Evolutionary conservation across 2,113 vertebrate genomes (phyloP).

Genomic region (Mormyrus lacerda): DNA sequence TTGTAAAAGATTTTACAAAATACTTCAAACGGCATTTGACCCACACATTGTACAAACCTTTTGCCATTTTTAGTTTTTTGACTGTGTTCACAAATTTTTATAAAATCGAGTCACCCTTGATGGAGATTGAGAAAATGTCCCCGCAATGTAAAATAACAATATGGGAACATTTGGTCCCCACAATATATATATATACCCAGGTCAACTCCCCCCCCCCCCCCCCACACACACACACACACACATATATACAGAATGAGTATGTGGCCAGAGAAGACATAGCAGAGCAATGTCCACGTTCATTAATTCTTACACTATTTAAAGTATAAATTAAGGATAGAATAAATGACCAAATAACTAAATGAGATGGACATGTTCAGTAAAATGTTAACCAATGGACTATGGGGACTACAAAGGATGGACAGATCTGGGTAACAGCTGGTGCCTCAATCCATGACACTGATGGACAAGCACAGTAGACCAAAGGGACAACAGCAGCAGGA

Average conservation of each 20-base stretch:
- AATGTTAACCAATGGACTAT: neutral
- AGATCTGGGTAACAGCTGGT: neutral
- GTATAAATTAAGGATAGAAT: neutral
- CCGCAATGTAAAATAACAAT: neutral
- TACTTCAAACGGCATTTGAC: neutral
- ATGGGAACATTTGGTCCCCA: neutral
- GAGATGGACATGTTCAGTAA: neutral
- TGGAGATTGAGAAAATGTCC: neutral
- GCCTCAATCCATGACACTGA: neutral
- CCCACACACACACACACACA: neutral
- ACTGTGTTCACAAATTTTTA: too few species aligned
- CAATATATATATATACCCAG: neutral
- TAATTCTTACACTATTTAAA: neutral
- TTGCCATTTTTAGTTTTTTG: too few species aligned
- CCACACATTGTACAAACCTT: neutral
- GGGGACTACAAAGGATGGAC: neutral
- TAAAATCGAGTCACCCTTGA: too few species aligned
- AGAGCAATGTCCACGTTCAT: too few species aligned
- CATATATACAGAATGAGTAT: neutral
- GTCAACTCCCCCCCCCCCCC: too few species aligned
- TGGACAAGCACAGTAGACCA: neutral
- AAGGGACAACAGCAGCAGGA: neutral
- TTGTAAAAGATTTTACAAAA: neutral
- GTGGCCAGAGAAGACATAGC: neutral
- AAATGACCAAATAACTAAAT: neutral